These are phyloP conservation scores for Crax fasciolata DNA, from an alignment of 2,797 vertebrate species.

Conservation along the genomic window DNA sequence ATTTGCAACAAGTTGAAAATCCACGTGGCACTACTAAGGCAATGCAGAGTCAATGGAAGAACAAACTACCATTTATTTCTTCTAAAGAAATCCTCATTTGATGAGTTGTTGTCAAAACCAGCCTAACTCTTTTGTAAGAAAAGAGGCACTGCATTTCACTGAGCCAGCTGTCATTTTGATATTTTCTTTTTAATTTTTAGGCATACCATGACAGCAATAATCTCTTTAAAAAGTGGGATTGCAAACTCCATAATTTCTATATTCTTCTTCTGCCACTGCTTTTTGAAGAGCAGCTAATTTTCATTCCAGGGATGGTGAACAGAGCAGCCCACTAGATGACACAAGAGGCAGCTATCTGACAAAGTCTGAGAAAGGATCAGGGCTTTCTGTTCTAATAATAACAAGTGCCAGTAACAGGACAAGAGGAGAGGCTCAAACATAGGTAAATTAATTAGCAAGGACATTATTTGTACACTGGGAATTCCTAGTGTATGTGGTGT, in stretches of 20 bases:
- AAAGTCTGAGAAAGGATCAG: slow-evolving; percentile 8
- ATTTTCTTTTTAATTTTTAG: not conserved
- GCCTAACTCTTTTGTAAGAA: not conserved
- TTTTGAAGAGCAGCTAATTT: slow-evolving; percentile 35
- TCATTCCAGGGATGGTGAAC: not conserved
- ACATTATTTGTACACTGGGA: slow-evolving; percentile 75
- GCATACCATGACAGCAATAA: not conserved
- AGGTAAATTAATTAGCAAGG: slow-evolving; percentile 76
- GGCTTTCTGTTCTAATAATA: slow-evolving; percentile 65
- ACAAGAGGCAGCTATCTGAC: slow-evolving; percentile 7
- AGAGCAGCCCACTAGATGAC: slow-evolving; percentile 30
- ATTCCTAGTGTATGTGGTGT: slow-evolving; percentile 63
- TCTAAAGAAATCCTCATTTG: not conserved
- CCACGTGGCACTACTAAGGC: too few species aligned
- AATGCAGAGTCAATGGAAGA: not conserved
- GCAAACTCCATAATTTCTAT: not conserved
- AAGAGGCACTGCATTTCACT: not conserved
- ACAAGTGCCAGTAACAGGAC: slow-evolving; percentile 12
- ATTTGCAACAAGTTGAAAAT: not conserved
- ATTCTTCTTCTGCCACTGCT: not conserved
- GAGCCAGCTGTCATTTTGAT: not conserved
- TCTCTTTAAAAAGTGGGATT: not conserved
- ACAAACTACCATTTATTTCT: not conserved
- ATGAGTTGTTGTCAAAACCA: not conserved
- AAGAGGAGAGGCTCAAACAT: slow-evolving; percentile 52